phyloP scores from a whole-genome alignment of 2,113 vertebrate species.

The Catagonus wagneri region DNA sequence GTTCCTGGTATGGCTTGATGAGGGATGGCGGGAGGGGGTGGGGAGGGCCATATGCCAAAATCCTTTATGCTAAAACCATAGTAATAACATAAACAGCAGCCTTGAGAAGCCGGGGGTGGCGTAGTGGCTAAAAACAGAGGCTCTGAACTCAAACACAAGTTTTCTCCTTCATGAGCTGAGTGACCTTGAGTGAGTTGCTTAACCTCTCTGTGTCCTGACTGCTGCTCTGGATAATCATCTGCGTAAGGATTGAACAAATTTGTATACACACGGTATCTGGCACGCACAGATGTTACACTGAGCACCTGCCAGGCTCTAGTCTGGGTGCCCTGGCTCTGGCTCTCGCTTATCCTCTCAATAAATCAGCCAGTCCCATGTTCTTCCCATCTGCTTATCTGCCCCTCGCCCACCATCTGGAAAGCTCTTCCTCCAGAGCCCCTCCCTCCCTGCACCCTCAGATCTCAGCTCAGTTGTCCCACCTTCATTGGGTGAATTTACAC shows the following conservation, averaged over 20 bases:
- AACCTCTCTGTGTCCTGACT: neutral
- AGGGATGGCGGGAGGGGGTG: neutral
- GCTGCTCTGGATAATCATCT: neutral
- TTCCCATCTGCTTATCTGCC: neutral
- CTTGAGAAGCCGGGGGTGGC: neutral
- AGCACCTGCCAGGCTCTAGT: too few species aligned
- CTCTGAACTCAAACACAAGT: neutral
- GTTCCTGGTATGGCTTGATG: neutral
- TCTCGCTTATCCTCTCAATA: neutral
- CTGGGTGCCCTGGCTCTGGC: too few species aligned
- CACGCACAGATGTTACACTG: accelerated
- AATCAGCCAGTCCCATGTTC: too few species aligned
- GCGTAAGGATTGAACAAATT: too few species aligned
- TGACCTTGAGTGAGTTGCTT: neutral
- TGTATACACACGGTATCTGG: neutral
- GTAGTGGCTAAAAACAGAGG: neutral
- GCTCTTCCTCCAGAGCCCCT: neutral
- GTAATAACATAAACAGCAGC: neutral
- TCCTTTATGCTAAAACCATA: neutral
- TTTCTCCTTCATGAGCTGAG: neutral
- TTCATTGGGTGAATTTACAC: neutral
- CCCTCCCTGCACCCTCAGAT: neutral
- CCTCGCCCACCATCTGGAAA: neutral
- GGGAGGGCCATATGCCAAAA: neutral
- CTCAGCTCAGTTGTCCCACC: neutral